Conservation (phyloP, 2,113 vertebrate genomes). For the Megaceryle torquata region DNA sequence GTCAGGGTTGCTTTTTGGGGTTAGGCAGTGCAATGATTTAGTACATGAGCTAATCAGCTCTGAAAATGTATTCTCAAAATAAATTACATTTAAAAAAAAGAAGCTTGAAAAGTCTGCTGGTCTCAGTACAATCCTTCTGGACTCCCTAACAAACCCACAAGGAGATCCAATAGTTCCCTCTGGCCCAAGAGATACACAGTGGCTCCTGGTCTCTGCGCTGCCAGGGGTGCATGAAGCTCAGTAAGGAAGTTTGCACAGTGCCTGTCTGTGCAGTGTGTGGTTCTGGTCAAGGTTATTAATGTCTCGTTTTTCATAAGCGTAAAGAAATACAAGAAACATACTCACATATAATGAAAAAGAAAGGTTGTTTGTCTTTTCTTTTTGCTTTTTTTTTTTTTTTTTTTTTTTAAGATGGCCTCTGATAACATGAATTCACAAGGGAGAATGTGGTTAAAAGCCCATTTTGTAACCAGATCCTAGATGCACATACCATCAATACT, state of each 20-base stretch:
- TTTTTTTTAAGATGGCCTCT: constrained; percentile 8
- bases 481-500: constrained; percentile 49
- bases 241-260: background rate
- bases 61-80: constrained; percentile 15
- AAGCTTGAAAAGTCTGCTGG: background rate
- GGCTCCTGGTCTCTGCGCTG: background rate
- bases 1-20: constrained; percentile 41
- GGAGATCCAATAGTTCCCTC: background rate
- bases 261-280: background rate
- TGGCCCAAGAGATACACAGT: rapidly evolving
- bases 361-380: background rate
- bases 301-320: constrained; percentile 48
- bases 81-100: background rate
- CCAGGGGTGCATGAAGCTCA: rapidly evolving
- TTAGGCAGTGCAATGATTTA: constrained; percentile 42
- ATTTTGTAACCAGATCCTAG: constrained; percentile 65
- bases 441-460: constrained; percentile 61
- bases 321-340: constrained; percentile 22
- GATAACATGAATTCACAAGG: constrained; percentile 30
- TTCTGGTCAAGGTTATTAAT: background rate
- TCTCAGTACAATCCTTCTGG: background rate
- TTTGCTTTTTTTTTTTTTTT: background rate
- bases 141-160: background rate
- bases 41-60: background rate
- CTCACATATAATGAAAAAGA: background rate